Percentiles rank a stretch among this genome's conserved stretches.
Evolutionary conservation across 2,888 invertebrate species (phyloP).

Genomic region (Pemphredon lugubris): DNA sequence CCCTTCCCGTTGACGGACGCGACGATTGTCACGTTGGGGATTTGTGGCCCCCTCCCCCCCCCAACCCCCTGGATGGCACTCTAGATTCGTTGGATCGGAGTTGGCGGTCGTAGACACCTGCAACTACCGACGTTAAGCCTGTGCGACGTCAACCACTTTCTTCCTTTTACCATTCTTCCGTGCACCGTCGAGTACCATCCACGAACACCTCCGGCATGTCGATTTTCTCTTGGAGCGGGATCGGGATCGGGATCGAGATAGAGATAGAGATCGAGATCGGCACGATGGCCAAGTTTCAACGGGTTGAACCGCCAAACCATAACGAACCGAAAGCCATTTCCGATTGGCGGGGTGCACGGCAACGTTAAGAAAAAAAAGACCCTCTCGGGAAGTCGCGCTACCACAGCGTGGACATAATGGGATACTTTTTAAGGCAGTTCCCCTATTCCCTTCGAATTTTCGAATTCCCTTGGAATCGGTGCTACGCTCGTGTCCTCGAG

Average conservation of each 20-base stretch:
- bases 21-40: conserved; percentile 72
- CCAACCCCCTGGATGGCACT: conserved; percentile 66
- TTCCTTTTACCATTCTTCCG: too few species aligned
- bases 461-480: conserved; percentile 46
- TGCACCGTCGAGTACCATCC: too few species aligned
- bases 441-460: conserved; percentile 51
- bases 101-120: conserved; percentile 31
- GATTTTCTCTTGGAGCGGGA: too few species aligned
- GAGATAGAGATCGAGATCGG: too few species aligned
- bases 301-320: too few species aligned
- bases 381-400: too few species aligned
- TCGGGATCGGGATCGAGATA: too few species aligned
- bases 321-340: too few species aligned
- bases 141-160: not conserved
- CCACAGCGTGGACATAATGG: conserved; percentile 47
- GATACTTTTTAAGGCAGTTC: conserved; percentile 60
- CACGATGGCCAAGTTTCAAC: too few species aligned
- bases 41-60: conserved; percentile 58
- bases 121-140: not conserved
- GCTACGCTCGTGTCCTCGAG: conserved; percentile 54
- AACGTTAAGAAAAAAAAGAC: too few species aligned
- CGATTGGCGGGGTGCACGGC: too few species aligned
- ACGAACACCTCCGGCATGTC: too few species aligned
- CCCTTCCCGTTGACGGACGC: conserved; percentile 69
- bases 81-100: conserved; percentile 67